Evolutionary conservation across 2,888 invertebrate genomes (phyloP).

Genomic region (Halictus quadricinctus): DNA sequence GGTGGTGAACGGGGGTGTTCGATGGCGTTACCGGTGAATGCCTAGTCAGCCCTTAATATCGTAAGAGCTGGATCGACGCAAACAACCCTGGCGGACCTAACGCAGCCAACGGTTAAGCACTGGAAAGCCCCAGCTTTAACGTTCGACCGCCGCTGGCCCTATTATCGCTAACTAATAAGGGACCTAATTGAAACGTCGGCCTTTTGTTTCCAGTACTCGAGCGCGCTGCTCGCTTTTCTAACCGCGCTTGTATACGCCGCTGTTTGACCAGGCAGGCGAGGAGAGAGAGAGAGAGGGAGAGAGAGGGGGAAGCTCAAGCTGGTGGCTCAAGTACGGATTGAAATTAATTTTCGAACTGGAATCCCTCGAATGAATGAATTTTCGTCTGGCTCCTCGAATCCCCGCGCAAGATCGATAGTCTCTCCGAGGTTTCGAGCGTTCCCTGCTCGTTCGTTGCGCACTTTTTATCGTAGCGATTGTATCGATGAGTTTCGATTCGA

Average conservation of each 20-base stretch:
- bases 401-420: constrained; percentile 37
- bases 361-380: constrained; percentile 50
- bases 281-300: not conserved
- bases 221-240: constrained; percentile 64
- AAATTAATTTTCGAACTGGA: constrained; percentile 63
- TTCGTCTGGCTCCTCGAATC: constrained; percentile 45
- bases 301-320: not conserved
- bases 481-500: not conserved
- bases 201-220: constrained; percentile 73
- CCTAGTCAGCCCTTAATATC: constrained; percentile 82
- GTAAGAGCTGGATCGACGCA: constrained; percentile 81
- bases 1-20: constrained; percentile 17
- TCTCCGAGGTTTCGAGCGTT: not conserved
- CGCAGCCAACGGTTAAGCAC: constrained; percentile 79
- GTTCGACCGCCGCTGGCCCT: constrained; percentile 73
- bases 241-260: constrained; percentile 42
- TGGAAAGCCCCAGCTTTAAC: constrained; percentile 73
- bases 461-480: not conserved
- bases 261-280: constrained; percentile 58
- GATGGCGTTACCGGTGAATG: constrained; percentile 71
- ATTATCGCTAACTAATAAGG: constrained; percentile 82
- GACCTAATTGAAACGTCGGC: constrained; percentile 81
- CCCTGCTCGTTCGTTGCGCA: not conserved
- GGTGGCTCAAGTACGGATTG: constrained; percentile 53
- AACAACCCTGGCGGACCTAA: constrained; percentile 77